Base-by-base conservation (phyloP, 2,888 invertebrate genomes). In the Aphidius colemani region DNA sequence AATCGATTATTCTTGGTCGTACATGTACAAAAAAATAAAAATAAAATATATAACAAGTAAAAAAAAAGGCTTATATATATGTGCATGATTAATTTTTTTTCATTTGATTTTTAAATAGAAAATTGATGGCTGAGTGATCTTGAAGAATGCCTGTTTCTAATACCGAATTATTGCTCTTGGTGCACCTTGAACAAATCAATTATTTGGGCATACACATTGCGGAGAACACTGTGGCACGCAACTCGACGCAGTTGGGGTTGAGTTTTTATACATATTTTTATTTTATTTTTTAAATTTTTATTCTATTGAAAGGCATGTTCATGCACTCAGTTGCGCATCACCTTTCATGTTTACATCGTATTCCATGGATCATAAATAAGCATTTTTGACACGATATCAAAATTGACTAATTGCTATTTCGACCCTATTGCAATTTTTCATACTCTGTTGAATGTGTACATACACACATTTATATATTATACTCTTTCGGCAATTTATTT, bases 1-100 rank as follows among this genome's bases (percentile, higher is more conserved):
- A 75, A 76, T 76, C 75, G 75, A 76, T 77, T 75, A 75, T 65
- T 68, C 68, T 30, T 30, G 30, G 66, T 56, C 66, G 66, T 55
- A 39, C 49, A 58, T 11, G 13, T 40, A 59, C 10, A 59, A 40
- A 49, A 43, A 44, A 13, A 49, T 40, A 8, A 11, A 9, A 46
- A 13, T 43, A 53, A 53, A 41, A 41, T 40, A 59, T 41, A 49
- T 44, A 51, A 13, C 49, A 48, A 18, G 7, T 6, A 46, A 13
- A 40, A 53, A 53, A 41, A 66, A 67, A 60, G 64, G 63, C 63
- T 50, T 57, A 63, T 57, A 64, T 64, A 58, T 67, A 44, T 18
- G 49, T 46, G 58, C 66, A 62, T 57, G 50, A 51, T 48, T 62
- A 62, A 59, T 59, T 61, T 64, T 67, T 70, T 65, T 67, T 67